phyloP scores from a whole-genome alignment of 2,113 vertebrate genomes.

The Silurus glanis region DNA sequence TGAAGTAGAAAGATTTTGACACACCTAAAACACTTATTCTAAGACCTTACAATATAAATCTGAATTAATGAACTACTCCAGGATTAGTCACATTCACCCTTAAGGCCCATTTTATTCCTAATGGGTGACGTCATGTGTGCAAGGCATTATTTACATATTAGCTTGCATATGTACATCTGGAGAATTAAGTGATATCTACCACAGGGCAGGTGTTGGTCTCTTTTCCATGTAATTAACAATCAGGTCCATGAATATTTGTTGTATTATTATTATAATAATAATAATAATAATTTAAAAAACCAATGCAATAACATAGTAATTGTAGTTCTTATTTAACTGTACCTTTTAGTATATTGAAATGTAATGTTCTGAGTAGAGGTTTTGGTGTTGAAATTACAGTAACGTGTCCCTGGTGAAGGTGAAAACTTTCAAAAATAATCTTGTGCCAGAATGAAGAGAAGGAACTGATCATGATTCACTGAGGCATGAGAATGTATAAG shows the following conservation, averaged over 20 bases:
- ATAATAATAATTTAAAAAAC: no score
- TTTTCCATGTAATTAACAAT: background rate
- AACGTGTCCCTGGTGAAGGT: no score
- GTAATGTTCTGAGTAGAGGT: background rate
- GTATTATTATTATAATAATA: no score
- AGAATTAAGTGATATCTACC: background rate
- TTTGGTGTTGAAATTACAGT: background rate
- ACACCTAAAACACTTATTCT: conserved; percentile 12
- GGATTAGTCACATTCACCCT: background rate
- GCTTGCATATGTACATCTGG: background rate
- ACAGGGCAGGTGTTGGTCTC: background rate
- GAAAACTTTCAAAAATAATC: background rate
- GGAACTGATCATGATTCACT: no score
- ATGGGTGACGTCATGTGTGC: background rate
- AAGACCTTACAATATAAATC: conserved; percentile 1
- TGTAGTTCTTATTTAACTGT: background rate
- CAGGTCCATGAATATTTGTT: background rate
- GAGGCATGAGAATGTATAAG: no score
- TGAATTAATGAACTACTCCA: background rate
- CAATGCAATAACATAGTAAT: background rate
- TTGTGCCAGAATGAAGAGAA: background rate
- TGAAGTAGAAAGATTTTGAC: background rate
- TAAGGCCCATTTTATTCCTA: background rate
- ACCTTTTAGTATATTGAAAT: background rate
- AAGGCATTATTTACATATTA: background rate